Conservation (phyloP, 1,140 invertebrate genomes). For the Magallana angulata region DNA sequence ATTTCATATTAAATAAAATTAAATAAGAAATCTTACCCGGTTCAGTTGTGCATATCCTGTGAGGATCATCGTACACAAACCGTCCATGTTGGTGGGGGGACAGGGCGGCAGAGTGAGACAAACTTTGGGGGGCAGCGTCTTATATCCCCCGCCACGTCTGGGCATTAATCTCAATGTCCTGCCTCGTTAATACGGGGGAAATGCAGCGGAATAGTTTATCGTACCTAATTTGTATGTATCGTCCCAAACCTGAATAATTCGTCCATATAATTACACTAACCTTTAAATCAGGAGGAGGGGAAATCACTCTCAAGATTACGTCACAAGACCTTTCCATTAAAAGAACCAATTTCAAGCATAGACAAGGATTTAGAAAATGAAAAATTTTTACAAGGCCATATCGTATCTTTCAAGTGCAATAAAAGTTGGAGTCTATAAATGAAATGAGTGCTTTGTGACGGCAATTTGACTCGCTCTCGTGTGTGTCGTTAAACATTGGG, state of each 20-base stretch:
- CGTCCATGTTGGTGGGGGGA: not conserved
- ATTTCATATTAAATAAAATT: not conserved
- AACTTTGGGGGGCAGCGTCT: not conserved
- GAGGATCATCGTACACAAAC: not conserved
- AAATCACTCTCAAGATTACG: constrained; percentile 15
- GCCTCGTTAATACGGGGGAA: not conserved
- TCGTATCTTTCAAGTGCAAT: constrained; percentile 31
- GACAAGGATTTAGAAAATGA: not conserved
- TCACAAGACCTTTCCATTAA: constrained; percentile 8
- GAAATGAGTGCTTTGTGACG: constrained; percentile 4
- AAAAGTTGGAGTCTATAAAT: constrained; percentile 25
- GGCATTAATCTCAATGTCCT: constrained; percentile 19
- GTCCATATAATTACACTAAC: constrained; percentile 31
- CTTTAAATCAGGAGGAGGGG: constrained; percentile 24
- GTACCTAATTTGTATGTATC: constrained; percentile 36
- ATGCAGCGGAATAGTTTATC: constrained; percentile 33
- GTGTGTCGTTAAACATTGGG: constrained; percentile 18
- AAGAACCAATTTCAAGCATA: constrained; percentile 22
- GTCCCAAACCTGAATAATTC: constrained; percentile 24
- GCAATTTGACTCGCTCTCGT: not conserved
- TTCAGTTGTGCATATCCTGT: not conserved
- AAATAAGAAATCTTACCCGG: not conserved
- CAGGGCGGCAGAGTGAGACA: not conserved
- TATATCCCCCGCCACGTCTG: not conserved
- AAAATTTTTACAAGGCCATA: constrained; percentile 24